A percentile compares a stretch with the other conserved stretches of the same genome.
These are phyloP conservation scores for Pyrocoelia pectoralis DNA, from an alignment of 2,888 invertebrate species.

Conservation along the genomic window DNA sequence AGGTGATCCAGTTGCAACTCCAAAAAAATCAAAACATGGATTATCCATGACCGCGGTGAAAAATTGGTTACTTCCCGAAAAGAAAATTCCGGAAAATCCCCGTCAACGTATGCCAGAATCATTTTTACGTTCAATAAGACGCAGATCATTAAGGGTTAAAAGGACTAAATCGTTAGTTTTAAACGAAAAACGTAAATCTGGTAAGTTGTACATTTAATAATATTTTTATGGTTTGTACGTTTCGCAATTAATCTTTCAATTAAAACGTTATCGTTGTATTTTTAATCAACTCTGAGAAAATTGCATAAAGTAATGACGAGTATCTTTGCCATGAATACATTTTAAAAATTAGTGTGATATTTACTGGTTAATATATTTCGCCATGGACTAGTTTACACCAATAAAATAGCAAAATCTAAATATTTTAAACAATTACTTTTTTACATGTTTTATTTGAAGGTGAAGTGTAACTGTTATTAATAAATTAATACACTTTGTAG, in stretches of 20 bases:
- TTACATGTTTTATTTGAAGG: no score
- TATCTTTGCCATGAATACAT: no score
- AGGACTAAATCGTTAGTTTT: conserved; percentile 78
- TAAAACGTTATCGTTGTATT: neutral
- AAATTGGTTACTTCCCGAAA: conserved; percentile 74
- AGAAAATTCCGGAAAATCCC: conserved; percentile 52
- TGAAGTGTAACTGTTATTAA: no score
- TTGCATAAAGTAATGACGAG: no score
- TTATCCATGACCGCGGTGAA: conserved; percentile 73
- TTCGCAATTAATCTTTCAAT: neutral
- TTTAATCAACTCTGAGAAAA: no score
- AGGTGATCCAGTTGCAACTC: conserved; percentile 52
- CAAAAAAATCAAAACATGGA: conserved; percentile 54
- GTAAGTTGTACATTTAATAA: conserved; percentile 64
- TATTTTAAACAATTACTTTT: no score
- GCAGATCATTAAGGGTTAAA: conserved; percentile 76
- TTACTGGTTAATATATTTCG: no score
- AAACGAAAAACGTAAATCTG: conserved; percentile 80
- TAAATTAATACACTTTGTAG: no score
- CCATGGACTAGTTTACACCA: no score
- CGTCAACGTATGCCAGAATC: conserved; percentile 75
- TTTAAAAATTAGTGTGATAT: no score
- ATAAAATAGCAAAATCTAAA: no score
- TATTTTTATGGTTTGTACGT: neutral
- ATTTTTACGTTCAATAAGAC: conserved; percentile 74